Evolutionary conservation across 2,113 vertebrate genomes (phyloP).

Genomic region (Bos javanicus): DNA sequence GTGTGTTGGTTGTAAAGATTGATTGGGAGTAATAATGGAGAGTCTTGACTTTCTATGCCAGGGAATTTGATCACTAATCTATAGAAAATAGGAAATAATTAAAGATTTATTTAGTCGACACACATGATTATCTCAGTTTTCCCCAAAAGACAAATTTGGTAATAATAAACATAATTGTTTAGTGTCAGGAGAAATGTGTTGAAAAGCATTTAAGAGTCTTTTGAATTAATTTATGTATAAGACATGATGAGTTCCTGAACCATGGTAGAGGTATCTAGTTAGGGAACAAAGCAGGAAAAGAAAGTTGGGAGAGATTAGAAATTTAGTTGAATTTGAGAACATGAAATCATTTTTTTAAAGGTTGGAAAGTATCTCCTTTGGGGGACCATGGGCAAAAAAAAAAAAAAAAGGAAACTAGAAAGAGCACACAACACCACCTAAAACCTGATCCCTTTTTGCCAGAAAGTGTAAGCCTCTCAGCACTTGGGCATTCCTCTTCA

Average conservation of each 20-base stretch:
- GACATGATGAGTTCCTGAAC: not conserved
- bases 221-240: not conserved
- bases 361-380: not conserved
- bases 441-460: not conserved
- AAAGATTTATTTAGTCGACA: not conserved
- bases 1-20: not conserved
- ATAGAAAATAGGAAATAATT: not conserved
- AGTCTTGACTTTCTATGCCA: not conserved
- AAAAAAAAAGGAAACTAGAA: not conserved
- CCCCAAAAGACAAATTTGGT: not conserved
- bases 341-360: not conserved
- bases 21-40: not conserved
- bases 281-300: not conserved
- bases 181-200: not conserved
- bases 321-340: not conserved
- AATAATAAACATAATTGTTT: not conserved
- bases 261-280: not conserved
- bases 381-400: not conserved
- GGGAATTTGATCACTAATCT: not conserved
- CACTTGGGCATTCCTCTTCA: not conserved
- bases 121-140: not conserved
- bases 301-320: not conserved
- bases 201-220: not conserved
- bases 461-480: not conserved
- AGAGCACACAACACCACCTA: not conserved